phyloP scores from a whole-genome alignment of 2,797 vertebrate genomes.

The Myotis pilosus region DNA sequence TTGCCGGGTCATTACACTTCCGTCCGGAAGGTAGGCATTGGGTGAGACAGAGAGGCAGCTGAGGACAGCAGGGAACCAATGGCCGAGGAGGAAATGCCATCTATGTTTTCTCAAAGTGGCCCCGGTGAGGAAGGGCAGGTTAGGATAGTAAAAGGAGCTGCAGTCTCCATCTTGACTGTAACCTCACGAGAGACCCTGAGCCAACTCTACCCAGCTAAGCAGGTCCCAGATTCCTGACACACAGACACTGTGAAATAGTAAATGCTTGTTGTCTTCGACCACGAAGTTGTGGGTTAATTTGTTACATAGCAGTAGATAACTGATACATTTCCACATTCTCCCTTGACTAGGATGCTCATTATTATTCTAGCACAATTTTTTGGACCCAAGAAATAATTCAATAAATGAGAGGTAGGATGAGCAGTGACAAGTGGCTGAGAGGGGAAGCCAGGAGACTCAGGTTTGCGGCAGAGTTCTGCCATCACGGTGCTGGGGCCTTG shows the following conservation, averaged over 20 bases:
- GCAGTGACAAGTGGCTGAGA: not conserved
- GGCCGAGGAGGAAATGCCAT: not conserved
- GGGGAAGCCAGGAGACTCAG: not conserved
- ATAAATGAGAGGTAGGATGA: not conserved
- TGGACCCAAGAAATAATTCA: not conserved
- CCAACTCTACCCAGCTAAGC: not conserved
- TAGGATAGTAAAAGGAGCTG: not conserved
- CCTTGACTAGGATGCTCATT: not conserved
- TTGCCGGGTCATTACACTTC: constrained; percentile 70
- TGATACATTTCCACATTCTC: not conserved
- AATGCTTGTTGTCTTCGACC: not conserved
- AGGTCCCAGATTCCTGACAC: not conserved
- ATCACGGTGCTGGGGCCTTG: not conserved
- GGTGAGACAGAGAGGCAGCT: not conserved
- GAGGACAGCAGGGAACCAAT: constrained; percentile 15
- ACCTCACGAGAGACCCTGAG: not conserved
- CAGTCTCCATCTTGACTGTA: not conserved
- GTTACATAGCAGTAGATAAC: not conserved
- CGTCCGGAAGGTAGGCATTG: constrained; percentile 1
- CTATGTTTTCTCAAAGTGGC: not conserved
- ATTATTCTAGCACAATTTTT: not conserved
- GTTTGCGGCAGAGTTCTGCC: not conserved
- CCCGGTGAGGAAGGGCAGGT: not conserved
- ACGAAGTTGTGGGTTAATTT: not conserved
- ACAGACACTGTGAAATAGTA: not conserved